Evolutionary conservation across 2,888 invertebrate species (phyloP), one percentile per base, ranked within the genome.

Genomic region (Sminthurinus aureus): DNA sequence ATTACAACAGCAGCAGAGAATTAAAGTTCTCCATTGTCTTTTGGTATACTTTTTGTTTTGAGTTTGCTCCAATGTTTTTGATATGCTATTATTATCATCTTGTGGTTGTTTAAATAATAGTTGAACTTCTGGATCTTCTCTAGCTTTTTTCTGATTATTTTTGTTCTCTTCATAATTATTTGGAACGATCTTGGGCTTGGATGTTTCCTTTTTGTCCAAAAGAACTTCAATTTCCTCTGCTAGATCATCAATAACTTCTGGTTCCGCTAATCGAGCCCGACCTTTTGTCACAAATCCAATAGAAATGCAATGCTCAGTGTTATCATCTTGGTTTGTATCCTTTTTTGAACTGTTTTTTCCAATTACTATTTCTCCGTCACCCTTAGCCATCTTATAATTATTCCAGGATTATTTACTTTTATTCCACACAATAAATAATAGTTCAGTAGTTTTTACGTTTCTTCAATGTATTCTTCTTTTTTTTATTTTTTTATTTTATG

Each of bases 241-340:
- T 20, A 82, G 76, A 11, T 77, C 76, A 51, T 22, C 58, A 51
- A 64, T 76, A 4, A 6, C 3, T 69, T 82, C 82, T 76, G 73
- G 69, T 58, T 69, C 76, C 12, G 82, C 82, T 24, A 82, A 77
- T 24, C 51, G 66, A 12, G 69, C 82, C 22, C 52, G 67, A 24
- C 82, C 77, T 67, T 77, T 82, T 9, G 26, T 50, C 11, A 82
- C 69, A 52, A 76, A 82, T 1, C 82, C 82, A 2, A 82, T 77
- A 12, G 69, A 69, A 13, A 58, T 9, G n/a, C n/a, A n/a, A 18
- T 58, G 18, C 9, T 58, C 58, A 38, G 38, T 38, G 6, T 38
- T 38, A 38, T 38, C 38, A 38, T 38, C 38, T 38, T 38, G 38
- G 1, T 38, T 6, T 38, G 38, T 38, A 1, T 38, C 38, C 38